Percentiles rank a stretch among this genome's conserved stretches.
phyloP scores from a whole-genome alignment of 2,888 invertebrate species.

The Ecdyonurus torrentis region DNA sequence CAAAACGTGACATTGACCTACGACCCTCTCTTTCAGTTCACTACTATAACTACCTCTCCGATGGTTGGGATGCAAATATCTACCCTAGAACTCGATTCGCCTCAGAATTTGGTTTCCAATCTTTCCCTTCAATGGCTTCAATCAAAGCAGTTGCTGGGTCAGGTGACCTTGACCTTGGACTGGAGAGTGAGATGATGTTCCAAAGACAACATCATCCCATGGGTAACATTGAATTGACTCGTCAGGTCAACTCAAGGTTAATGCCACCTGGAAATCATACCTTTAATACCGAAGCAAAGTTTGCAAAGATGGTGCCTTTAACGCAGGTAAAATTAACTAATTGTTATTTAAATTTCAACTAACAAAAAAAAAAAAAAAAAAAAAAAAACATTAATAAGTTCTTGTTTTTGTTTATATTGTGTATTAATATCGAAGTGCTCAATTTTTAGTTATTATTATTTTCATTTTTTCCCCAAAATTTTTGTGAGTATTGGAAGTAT shows the following conservation, averaged over 20 bases:
- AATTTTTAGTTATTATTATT: no score
- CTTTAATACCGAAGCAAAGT: slow-evolving; percentile 25
- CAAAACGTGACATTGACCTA: no score
- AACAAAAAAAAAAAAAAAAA: neutral
- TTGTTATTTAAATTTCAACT: neutral
- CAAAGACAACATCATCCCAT: slow-evolving; percentile 77
- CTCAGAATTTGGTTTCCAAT: slow-evolving; percentile 93
- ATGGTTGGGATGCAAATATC: slow-evolving; percentile 63
- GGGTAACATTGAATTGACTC: slow-evolving; percentile 47
- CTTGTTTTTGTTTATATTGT: neutral
- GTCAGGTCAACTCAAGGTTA: slow-evolving; percentile 44
- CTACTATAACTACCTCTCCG: slow-evolving; percentile 67
- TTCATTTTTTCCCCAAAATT: no score
- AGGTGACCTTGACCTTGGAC: slow-evolving; percentile 31
- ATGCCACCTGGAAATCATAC: slow-evolving; percentile 31
- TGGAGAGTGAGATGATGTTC: slow-evolving; percentile 41
- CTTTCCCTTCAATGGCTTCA: slow-evolving; percentile 58
- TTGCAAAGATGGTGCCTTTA: slow-evolving; percentile 57
- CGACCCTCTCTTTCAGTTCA: no score
- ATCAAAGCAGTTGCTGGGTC: slow-evolving; percentile 39
- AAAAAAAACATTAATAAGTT: neutral
- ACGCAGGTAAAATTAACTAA: slow-evolving; percentile 48
- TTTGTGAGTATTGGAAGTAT: no score
- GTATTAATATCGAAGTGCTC: neutral
- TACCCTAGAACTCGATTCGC: slow-evolving; percentile 75